A percentile compares a stretch with the other conserved stretches of the same genome.
These are phyloP conservation scores for Sinocyclocheilus maitianheensis DNA, from an alignment of 2,113 vertebrate species.

Conservation along the genomic window DNA sequence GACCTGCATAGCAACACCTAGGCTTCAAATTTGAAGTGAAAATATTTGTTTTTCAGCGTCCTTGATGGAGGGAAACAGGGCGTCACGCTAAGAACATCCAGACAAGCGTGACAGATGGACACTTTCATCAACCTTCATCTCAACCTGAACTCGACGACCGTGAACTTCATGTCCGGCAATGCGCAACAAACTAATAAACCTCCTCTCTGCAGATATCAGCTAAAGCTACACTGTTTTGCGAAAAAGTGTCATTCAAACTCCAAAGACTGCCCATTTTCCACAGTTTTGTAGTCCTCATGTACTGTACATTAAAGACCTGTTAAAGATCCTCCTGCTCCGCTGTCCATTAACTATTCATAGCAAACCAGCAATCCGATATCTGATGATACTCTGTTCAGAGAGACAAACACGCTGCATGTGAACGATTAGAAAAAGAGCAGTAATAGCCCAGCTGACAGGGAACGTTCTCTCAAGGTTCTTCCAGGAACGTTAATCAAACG, in stretches of 20 bases:
- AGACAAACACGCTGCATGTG: not conserved
- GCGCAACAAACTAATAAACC: not conserved
- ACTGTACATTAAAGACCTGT: not conserved
- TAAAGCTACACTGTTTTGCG: not conserved
- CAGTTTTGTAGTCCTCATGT: not conserved
- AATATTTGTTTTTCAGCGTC: not conserved
- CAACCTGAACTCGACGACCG: not conserved
- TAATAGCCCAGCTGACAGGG: not conserved
- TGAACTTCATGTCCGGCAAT: not conserved
- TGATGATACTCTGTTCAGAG: conserved; percentile 20
- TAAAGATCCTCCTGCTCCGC: not conserved
- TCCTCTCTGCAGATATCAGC: not conserved
- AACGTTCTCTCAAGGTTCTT: not conserved
- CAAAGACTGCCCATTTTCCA: not conserved
- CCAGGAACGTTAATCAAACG: not conserved
- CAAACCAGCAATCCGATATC: conserved; percentile 48
- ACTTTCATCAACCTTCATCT: not conserved
- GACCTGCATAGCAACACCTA: no score
- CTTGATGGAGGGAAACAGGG: not conserved
- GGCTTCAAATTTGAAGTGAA: not conserved
- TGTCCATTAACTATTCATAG: conserved; percentile 59
- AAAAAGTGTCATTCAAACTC: not conserved
- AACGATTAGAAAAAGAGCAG: not conserved
- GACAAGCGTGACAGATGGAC: not conserved
- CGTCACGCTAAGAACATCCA: not conserved